Evolutionary conservation across 2,113 vertebrate species (phyloP).

Genomic region (Epinephelus lanceolatus): DNA sequence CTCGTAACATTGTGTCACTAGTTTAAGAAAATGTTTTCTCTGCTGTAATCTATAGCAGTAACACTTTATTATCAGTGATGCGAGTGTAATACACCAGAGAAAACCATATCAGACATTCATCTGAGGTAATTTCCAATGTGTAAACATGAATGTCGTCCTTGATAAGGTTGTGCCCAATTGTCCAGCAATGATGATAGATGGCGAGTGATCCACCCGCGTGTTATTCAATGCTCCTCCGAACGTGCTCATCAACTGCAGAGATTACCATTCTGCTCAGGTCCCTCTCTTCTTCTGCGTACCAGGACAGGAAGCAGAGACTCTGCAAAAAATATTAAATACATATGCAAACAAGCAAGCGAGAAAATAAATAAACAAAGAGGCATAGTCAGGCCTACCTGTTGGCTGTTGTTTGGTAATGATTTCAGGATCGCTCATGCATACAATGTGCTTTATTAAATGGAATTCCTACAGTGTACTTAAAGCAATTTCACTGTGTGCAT

Average conservation of each 20-base stretch:
- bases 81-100: slow-evolving; percentile 39
- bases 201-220: slow-evolving; percentile 48
- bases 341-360: slow-evolving; percentile 42
- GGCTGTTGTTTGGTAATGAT: slow-evolving; percentile 32
- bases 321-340: slow-evolving; percentile 48
- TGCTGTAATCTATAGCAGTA: slow-evolving; percentile 38
- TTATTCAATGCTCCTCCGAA: slow-evolving; percentile 47
- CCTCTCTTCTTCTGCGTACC: slow-evolving; percentile 20
- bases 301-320: slow-evolving; percentile 27
- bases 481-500: slow-evolving; percentile 45
- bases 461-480: slow-evolving; percentile 35
- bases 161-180: slow-evolving; percentile 66
- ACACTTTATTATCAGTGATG: slow-evolving; percentile 55
- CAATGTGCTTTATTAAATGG: slow-evolving; percentile 40
- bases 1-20: background rate
- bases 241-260: slow-evolving; percentile 37
- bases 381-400: slow-evolving; percentile 48
- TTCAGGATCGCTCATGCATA: slow-evolving; percentile 40
- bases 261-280: slow-evolving; percentile 63
- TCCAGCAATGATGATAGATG: slow-evolving; percentile 69
- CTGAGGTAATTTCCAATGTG: slow-evolving; percentile 66
- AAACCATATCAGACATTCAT: slow-evolving; percentile 62
- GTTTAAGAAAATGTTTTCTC: slow-evolving; percentile 34
- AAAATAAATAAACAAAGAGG: slow-evolving; percentile 33
- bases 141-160: slow-evolving; percentile 73